Conservation (phyloP, 2,113 vertebrate genomes). For the Ammodytes marinus region DNA sequence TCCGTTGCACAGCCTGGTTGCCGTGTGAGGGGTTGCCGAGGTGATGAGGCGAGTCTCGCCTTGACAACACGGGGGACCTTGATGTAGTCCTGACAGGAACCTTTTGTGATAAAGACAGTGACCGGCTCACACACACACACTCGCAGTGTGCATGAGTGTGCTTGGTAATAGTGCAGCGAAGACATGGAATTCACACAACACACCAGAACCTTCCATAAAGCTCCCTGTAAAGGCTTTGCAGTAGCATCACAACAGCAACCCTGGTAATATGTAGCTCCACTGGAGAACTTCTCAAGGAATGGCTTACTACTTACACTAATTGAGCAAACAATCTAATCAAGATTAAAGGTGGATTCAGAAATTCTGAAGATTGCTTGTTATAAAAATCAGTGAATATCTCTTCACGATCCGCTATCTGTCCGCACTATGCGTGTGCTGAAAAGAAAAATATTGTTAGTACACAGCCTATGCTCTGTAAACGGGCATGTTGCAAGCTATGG, state of each 20-base stretch:
- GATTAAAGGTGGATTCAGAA: too few relatives aligned
- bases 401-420: too few relatives aligned
- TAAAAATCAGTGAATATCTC: too few relatives aligned
- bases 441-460: too few relatives aligned
- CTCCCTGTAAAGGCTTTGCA: background rate
- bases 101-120: slow-evolving; percentile 80
- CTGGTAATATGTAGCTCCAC: background rate
- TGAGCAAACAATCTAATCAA: background rate
- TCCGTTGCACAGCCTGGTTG: slow-evolving; percentile 89
- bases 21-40: slow-evolving; percentile 87
- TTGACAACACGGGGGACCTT: slow-evolving; percentile 93
- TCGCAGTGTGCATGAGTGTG: background rate
- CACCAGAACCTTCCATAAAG: background rate
- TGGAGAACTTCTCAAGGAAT: background rate
- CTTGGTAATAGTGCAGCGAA: background rate
- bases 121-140: slow-evolving; percentile 54
- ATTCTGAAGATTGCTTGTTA: too few relatives aligned
- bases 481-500: too few relatives aligned
- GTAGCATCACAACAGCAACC: slow-evolving; percentile 1
- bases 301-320: background rate
- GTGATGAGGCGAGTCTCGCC: slow-evolving; percentile 93
- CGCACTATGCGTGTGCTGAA: too few relatives aligned
- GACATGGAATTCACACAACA: background rate
- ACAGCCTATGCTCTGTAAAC: too few relatives aligned
- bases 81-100: slow-evolving; percentile 95